Conservation (phyloP, 2,888 invertebrate genomes). For the Meteorus colon region DNA sequence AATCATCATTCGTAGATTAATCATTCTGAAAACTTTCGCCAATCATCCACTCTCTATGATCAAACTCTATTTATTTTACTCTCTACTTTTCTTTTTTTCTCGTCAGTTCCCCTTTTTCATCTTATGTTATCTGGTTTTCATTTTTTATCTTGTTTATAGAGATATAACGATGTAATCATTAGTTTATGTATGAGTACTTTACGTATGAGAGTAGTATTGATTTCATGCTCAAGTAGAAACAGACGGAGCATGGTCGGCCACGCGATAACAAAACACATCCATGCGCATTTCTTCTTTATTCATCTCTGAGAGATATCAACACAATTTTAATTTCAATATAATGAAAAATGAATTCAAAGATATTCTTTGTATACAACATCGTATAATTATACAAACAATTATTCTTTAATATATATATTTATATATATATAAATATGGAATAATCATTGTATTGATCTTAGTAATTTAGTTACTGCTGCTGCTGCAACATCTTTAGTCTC, state of each 20-base stretch:
- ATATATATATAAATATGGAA: not conserved
- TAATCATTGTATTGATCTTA: not conserved
- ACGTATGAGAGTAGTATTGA: conserved; percentile 8
- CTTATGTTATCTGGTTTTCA: not conserved
- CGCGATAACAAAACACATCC: conserved; percentile 15
- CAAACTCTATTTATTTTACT: not conserved
- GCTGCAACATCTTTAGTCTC: conserved; percentile 27
- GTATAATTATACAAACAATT: too few relatives aligned
- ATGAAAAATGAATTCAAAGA: not conserved
- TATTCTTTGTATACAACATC: not conserved
- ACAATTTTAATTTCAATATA: not conserved
- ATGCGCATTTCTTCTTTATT: not conserved
- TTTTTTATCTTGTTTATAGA: not conserved
- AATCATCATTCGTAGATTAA: not conserved
- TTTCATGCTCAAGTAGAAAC: conserved; percentile 29
- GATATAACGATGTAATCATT: not conserved
- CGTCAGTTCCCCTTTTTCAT: not conserved
- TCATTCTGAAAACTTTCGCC: not conserved
- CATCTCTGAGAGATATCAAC: not conserved
- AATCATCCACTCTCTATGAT: not conserved
- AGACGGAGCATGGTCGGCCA: conserved; percentile 21
- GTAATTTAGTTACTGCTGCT: not conserved
- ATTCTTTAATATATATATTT: not conserved
- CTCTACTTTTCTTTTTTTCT: not conserved
- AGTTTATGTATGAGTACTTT: not conserved